Evolutionary conservation across 2,113 vertebrate genomes (phyloP).

Genomic region (Cercopithecus mona): DNA sequence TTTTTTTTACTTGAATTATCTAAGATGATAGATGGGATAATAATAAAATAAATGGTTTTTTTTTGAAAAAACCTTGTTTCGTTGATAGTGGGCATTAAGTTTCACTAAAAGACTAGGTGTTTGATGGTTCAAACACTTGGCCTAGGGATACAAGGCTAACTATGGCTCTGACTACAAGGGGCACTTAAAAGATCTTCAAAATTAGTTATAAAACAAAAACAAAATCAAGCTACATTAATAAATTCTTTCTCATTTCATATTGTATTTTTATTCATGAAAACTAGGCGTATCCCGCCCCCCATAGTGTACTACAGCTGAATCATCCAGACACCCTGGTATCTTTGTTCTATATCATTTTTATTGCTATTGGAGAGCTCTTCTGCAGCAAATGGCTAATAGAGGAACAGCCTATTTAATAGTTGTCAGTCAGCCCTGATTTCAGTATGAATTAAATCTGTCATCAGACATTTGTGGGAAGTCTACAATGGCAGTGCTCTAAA

Average conservation of each 20-base stretch:
- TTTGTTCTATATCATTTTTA: not conserved
- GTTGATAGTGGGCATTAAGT: not conserved
- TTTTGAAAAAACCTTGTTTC: not conserved
- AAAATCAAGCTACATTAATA: not conserved
- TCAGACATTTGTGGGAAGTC: not conserved
- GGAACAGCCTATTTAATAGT: not conserved
- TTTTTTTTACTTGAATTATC: not conserved
- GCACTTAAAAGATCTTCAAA: not conserved
- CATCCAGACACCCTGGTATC: not conserved
- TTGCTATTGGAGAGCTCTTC: not conserved
- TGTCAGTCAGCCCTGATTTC: not conserved
- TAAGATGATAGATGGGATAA: not conserved
- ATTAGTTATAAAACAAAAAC: not conserved
- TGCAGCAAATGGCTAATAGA: not conserved
- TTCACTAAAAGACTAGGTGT: not conserved
- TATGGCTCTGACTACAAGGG: not conserved
- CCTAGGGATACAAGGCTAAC: not conserved
- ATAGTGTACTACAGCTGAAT: not conserved
- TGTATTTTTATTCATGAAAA: not conserved
- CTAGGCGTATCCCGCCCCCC: rapidly evolving
- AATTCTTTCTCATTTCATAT: not conserved
- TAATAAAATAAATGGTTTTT: not conserved
- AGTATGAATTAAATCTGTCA: not conserved
- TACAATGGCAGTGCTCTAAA: not conserved
- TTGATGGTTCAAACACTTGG: not conserved